Base-by-base conservation (phyloP, 2,113 vertebrate species). In the Mellivora capensis region DNA sequence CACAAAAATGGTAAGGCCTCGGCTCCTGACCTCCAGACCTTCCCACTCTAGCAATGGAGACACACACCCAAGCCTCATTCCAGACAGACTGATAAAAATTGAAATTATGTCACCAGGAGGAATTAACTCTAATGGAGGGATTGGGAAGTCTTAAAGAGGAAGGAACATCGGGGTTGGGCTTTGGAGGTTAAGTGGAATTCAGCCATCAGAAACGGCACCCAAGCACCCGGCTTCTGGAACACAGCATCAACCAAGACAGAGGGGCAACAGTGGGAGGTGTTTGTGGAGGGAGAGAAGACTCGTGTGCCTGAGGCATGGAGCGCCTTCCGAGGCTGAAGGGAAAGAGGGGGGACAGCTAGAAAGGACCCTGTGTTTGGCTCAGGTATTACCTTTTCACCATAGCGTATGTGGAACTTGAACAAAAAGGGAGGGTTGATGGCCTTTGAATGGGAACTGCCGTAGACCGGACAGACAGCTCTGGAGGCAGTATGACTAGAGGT, bases 281-380 rank as follows among this genome's bases (percentile, higher is more conserved):
- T 25, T 27, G 14, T 29, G 29, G 27, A 20, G 4, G 8, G 54
- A 44, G 79, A 34, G n/a, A 54, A 3, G 0, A 4, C 61, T 11
- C 7, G 0, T 14, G 1, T 7, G 8, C 25, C 27, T 14, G 39
- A 31, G 34, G 34, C 52, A 8, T 6, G 2, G 5, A 39, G 34
- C 11, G 6, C 52, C 64, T 34, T 52, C 54, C 34, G 57, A 12
- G 8, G 39, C 59, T 54, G 47, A 8, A 12, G 8, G 37, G 57
- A 52, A 37, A 57, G 0, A n/a, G 23, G 21, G 34, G 42, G 6
- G 17, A n/a, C 42, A 34, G 57, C 15, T 2, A 69, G 49, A 14
- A 4, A 61, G n/a, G 67, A 3, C 3, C 44, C 23, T 31, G 18
- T 34, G 20, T 69, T 54, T 37, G 10, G 29, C 52, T 61, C 4